These are phyloP conservation scores for Chiloscyllium punctatum DNA, from an alignment of 2,797 vertebrate genomes.

Conservation along the genomic window DNA sequence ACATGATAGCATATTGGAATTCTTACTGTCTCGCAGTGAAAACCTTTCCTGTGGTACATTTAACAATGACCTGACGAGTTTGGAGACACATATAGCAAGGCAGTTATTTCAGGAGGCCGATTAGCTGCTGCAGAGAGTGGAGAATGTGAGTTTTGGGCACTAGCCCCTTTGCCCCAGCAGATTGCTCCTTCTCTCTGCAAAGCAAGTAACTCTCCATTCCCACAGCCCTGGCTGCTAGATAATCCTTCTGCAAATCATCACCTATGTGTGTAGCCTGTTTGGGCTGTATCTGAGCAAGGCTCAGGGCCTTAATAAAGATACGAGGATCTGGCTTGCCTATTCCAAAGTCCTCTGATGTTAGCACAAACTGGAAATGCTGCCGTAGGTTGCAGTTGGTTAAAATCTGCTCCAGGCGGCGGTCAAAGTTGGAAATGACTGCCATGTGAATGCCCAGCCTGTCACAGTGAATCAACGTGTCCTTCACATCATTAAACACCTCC, in stretches of 20 bases:
- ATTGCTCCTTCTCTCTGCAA: not conserved
- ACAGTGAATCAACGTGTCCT: conserved; percentile 61
- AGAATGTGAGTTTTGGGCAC: conserved; percentile 52
- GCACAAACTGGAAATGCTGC: conserved; percentile 74
- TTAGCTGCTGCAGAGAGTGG: conserved; percentile 51
- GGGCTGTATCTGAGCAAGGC: conserved; percentile 52
- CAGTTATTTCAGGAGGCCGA: not conserved
- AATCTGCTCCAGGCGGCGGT: conserved; percentile 69
- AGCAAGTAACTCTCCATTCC: conserved; percentile 81
- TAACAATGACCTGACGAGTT: not conserved
- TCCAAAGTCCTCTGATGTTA: conserved; percentile 75
- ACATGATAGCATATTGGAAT: not conserved
- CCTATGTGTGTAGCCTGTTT: conserved; percentile 70
- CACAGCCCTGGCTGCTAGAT: conserved; percentile 62
- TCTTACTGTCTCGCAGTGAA: not conserved
- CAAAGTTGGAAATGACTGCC: conserved; percentile 86
- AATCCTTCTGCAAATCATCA: conserved; percentile 75
- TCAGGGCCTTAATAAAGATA: conserved; percentile 73
- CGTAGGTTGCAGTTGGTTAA: conserved; percentile 63
- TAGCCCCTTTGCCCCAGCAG: not conserved
- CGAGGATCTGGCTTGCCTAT: conserved; percentile 69
- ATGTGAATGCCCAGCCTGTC: conserved; percentile 64
- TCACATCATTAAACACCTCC: conserved; percentile 75
- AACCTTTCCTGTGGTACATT: not conserved
- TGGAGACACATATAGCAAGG: too few species aligned